A percentile compares a stretch with the other conserved stretches of the same genome.
phyloP scores from a whole-genome alignment of 2,113 vertebrate genomes.

The Amphiprion ocellaris region DNA sequence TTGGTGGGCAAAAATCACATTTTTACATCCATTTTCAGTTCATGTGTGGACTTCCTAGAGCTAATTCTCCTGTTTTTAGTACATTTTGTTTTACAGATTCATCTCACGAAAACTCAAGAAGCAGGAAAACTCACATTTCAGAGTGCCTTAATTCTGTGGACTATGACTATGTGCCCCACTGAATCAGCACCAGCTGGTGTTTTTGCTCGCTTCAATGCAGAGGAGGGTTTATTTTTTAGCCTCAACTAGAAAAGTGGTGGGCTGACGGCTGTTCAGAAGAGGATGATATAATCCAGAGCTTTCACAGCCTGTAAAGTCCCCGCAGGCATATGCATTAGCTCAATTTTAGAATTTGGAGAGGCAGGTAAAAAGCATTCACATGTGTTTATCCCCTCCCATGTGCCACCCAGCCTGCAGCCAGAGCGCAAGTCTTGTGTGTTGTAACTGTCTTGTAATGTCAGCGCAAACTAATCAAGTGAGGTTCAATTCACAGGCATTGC shows the following conservation, averaged over 20 bases:
- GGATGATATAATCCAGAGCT: slow-evolving; percentile 3
- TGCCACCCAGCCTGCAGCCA: slow-evolving; percentile 5
- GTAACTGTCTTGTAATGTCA: slow-evolving; percentile 16
- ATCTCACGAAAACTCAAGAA: not conserved
- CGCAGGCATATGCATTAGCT: not conserved
- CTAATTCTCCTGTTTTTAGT: fast-evolving
- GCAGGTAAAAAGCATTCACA: slow-evolving; percentile 18
- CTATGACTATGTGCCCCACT: not conserved
- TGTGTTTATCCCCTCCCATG: slow-evolving; percentile 12
- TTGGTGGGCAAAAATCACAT: not conserved
- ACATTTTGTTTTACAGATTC: not conserved
- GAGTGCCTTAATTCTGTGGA: not conserved
- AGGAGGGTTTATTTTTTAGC: not conserved
- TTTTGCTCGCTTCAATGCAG: not conserved
- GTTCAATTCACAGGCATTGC: not conserved
- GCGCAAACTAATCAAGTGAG: not conserved
- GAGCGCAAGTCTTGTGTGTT: not conserved
- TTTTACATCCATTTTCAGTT: not conserved
- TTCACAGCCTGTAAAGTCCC: not conserved
- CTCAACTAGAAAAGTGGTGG: not conserved
- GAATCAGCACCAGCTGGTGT: not conserved
- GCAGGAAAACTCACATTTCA: not conserved
- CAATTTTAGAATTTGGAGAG: not conserved
- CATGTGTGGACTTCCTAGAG: not conserved
- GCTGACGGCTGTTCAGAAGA: slow-evolving; percentile 6